Evolutionary conservation across 2,113 vertebrate species (phyloP).

Genomic region (Brienomyrus longianalis): DNA sequence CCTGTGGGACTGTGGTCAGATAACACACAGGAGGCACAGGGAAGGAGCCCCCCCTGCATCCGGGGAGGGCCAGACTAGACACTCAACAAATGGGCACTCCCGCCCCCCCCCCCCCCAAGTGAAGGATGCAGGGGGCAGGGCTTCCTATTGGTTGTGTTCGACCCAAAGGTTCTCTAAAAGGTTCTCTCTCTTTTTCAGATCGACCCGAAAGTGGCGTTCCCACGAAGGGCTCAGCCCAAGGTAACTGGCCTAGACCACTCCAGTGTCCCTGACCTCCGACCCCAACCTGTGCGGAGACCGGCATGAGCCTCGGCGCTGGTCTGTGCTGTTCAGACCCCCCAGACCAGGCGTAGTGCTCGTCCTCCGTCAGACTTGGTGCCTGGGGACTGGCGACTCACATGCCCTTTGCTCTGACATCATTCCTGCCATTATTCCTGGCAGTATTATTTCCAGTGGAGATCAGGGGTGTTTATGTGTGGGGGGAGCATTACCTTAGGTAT

Average conservation of each 20-base stretch:
- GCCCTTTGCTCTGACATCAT: conserved; percentile 34
- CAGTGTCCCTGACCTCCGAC: background rate
- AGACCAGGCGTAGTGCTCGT: background rate
- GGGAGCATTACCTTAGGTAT: background rate
- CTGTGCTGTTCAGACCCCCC: background rate
- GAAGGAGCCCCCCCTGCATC: background rate
- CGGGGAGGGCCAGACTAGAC: background rate
- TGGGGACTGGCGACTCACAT: conserved; percentile 36
- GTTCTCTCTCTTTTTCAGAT: conserved; percentile 62
- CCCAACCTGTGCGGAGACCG: background rate
- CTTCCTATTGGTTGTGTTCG: background rate
- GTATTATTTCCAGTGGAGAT: conserved; percentile 1
- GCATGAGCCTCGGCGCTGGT: background rate
- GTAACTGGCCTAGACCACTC: conserved; percentile 57
- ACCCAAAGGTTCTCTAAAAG: background rate
- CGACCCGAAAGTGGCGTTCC: conserved; percentile 97
- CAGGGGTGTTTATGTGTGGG: background rate
- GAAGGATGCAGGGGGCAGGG: background rate
- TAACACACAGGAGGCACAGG: background rate
- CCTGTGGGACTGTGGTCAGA: background rate
- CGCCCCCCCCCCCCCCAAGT: background rate
- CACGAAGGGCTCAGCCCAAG: conserved; percentile 96
- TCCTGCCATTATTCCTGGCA: conserved; percentile 29
- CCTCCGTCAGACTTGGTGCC: conserved; percentile 34
- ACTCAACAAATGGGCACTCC: background rate